A percentile compares a stretch with the other conserved stretches of the same genome.
These are phyloP conservation scores for Drosophila kepulauana DNA, from an alignment of 1,140 invertebrate genomes.

Conservation along the genomic window DNA sequence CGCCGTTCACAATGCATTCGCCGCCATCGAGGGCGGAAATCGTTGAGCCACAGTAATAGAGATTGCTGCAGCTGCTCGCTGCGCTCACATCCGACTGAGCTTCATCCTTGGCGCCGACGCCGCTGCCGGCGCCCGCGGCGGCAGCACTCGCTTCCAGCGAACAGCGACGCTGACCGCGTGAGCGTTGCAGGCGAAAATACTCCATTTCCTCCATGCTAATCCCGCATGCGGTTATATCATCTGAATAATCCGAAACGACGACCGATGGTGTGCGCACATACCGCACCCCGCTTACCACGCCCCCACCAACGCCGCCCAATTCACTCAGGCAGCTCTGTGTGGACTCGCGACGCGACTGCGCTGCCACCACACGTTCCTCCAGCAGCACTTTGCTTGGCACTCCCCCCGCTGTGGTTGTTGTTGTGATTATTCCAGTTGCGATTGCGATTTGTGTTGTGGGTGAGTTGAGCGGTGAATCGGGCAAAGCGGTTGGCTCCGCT, in stretches of 20 bases:
- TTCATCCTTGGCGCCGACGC: constrained; percentile 67
- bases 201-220: constrained; percentile 89
- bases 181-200: constrained; percentile 86
- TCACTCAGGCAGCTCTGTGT: constrained; percentile 78
- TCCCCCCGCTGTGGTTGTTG: constrained; percentile 6
- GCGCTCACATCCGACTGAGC: constrained; percentile 87
- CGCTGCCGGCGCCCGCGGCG: constrained; percentile 32
- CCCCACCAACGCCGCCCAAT: constrained; percentile 55
- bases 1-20: constrained; percentile 85
- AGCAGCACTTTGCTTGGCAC: constrained; percentile 81
- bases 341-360: constrained; percentile 72
- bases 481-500: constrained; percentile 78
- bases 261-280: constrained; percentile 92
- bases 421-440: not conserved
- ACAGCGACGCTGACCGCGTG: constrained; percentile 78
- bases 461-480: constrained; percentile 67
- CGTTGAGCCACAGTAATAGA: constrained; percentile 86
- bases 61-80: constrained; percentile 88
- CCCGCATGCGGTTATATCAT: constrained; percentile 88
- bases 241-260: constrained; percentile 93
- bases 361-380: constrained; percentile 76
- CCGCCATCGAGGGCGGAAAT: constrained; percentile 86
- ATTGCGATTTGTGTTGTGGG: constrained; percentile 41
- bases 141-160: constrained; percentile 72
- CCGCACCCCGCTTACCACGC: constrained; percentile 79